These are phyloP conservation scores for Orientallactaga bullata DNA, from an alignment of 2,113 vertebrate genomes.

Conservation along the genomic window DNA sequence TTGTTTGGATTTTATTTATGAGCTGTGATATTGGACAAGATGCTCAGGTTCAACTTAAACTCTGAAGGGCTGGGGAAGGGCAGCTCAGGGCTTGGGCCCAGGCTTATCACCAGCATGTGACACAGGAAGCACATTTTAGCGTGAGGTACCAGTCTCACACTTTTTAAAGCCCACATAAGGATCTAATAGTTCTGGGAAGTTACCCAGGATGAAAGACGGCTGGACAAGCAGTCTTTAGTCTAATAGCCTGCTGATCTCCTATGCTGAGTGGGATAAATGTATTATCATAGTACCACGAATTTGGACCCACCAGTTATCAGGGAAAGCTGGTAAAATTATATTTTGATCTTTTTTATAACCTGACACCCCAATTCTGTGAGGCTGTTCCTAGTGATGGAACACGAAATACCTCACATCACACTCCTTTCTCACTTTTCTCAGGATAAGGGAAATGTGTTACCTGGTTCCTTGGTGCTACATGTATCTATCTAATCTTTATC, in stretches of 20 bases:
- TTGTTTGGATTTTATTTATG: conserved; percentile 25
- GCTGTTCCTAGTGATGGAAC: background rate
- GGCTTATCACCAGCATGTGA: background rate
- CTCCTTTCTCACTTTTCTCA: background rate
- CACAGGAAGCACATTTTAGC: background rate
- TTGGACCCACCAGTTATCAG: background rate
- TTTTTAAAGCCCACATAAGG: background rate
- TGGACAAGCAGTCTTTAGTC: background rate
- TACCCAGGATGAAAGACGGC: background rate
- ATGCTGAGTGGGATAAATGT: background rate
- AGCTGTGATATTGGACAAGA: background rate
- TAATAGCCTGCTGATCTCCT: background rate
- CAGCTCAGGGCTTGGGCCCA: rapidly evolving
- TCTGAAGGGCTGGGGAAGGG: background rate
- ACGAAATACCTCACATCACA: background rate
- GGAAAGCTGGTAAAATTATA: background rate
- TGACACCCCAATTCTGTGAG: background rate
- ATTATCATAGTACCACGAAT: background rate
- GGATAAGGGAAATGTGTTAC: background rate
- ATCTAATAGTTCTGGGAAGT: background rate
- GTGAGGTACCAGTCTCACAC: background rate
- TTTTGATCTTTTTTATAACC: background rate
- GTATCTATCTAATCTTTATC: background rate
- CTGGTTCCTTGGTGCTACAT: background rate
- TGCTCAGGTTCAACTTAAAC: background rate